Percentiles rank a stretch among this genome's conserved stretches.
phyloP scores from a whole-genome alignment of 2,888 invertebrate species.

The Epinotia demarniana region DNA sequence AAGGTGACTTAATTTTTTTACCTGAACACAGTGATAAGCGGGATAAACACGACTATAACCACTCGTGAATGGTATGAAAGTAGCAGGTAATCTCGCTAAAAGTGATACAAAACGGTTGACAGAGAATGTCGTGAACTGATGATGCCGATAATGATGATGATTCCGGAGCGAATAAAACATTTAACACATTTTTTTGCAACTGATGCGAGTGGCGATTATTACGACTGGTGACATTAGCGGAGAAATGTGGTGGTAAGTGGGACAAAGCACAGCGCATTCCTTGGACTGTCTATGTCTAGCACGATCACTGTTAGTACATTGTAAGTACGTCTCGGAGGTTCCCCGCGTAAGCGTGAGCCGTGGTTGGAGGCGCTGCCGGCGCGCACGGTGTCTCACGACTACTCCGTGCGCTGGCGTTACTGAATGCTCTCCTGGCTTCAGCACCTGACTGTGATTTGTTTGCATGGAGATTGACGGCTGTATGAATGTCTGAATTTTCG shows the following conservation, averaged over 20 bases:
- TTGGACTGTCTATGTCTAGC: too few species aligned
- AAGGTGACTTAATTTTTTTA: too few species aligned
- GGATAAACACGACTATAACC: neutral
- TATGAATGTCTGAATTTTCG: too few species aligned
- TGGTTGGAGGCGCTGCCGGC: too few species aligned
- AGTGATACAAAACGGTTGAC: neutral
- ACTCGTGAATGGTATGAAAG: neutral
- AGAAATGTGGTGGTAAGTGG: neutral
- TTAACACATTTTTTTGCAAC: neutral
- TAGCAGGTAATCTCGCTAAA: neutral
- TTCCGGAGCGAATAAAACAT: constrained; percentile 6
- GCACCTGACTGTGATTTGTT: too few species aligned
- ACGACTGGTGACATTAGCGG: neutral
- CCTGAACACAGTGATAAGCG: neutral
- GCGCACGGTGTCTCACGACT: too few species aligned
- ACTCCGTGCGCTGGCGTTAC: too few species aligned
- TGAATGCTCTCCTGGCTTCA: too few species aligned
- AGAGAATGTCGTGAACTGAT: constrained; percentile 5
- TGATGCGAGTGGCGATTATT: constrained; percentile 2
- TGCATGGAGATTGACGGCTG: too few species aligned
- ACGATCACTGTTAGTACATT: too few species aligned
- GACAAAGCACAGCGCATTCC: neutral
- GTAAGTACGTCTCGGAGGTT: too few species aligned
- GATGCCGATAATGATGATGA: neutral
- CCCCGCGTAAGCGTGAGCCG: too few species aligned